phyloP scores from a whole-genome alignment of 2,113 vertebrate genomes.

The Solenodon paradoxus region DNA sequence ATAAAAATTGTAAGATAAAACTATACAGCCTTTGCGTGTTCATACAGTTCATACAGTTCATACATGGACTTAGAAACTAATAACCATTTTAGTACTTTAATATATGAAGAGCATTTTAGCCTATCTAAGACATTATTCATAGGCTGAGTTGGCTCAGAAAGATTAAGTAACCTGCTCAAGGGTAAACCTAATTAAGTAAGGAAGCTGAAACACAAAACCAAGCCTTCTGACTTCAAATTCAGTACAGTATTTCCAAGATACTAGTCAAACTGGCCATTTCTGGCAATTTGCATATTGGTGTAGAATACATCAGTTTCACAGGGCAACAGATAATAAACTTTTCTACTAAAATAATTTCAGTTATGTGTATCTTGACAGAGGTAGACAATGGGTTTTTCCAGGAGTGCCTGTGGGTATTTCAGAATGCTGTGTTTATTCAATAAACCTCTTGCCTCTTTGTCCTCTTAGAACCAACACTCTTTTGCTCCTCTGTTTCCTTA shows the following conservation, averaged over 20 bases:
- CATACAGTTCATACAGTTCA: too few relatives aligned
- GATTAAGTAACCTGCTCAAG: background rate
- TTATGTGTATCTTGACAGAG: background rate
- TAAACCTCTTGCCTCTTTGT: background rate
- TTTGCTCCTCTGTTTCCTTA: background rate
- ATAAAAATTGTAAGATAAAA: background rate
- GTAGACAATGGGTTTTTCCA: background rate
- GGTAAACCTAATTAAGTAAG: background rate
- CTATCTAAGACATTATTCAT: background rate
- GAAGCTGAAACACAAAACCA: constrained; percentile 3
- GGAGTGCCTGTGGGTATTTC: background rate
- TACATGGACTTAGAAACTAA: background rate
- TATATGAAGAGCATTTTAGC: background rate
- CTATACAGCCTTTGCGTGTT: background rate
- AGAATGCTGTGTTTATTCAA: background rate
- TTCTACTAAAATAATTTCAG: background rate
- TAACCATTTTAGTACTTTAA: background rate
- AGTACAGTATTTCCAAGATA: background rate
- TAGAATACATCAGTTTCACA: background rate
- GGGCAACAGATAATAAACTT: background rate
- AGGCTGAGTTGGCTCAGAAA: background rate
- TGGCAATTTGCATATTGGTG: background rate
- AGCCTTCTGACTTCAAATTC: background rate
- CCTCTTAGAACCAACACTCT: background rate
- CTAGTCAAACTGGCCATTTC: background rate